Evolutionary conservation across 2,113 vertebrate genomes (phyloP).

Genomic region (Sinocyclocheilus maitianheensis): DNA sequence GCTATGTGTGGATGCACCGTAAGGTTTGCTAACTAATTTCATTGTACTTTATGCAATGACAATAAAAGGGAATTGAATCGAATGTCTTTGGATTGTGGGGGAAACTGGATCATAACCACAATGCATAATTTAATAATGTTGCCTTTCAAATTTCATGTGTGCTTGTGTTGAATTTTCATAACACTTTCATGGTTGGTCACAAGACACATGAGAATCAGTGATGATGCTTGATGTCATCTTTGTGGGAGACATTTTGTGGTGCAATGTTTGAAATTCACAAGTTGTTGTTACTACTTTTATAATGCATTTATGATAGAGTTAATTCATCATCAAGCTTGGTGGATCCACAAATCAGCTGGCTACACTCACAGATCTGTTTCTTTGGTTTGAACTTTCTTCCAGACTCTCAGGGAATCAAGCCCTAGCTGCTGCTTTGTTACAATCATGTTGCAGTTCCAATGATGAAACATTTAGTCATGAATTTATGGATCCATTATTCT

Average conservation of each 20-base stretch:
- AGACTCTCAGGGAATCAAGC: too few species aligned
- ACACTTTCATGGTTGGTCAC: not conserved
- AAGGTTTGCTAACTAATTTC: not conserved
- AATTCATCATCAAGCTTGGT: not conserved
- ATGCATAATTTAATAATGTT: too few species aligned
- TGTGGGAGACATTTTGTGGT: not conserved
- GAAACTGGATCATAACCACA: too few species aligned
- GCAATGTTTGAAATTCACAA: not conserved
- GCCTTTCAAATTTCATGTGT: not conserved
- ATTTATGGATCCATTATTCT: too few species aligned
- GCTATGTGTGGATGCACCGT: not conserved
- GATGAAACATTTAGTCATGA: too few species aligned
- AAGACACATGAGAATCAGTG: not conserved
- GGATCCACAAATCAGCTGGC: not conserved
- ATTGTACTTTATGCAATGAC: not conserved
- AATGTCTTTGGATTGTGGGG: not conserved
- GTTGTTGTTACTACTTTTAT: not conserved
- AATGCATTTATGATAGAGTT: not conserved
- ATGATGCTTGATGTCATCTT: not conserved
- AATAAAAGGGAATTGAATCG: not conserved
- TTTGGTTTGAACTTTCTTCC: too few species aligned
- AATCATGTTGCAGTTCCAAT: too few species aligned
- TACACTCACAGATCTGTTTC: too few species aligned
- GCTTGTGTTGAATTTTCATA: not conserved
- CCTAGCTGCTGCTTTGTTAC: too few species aligned